Conservation (phyloP, 2,113 vertebrate genomes). For the Eudyptes chrysolophus region DNA sequence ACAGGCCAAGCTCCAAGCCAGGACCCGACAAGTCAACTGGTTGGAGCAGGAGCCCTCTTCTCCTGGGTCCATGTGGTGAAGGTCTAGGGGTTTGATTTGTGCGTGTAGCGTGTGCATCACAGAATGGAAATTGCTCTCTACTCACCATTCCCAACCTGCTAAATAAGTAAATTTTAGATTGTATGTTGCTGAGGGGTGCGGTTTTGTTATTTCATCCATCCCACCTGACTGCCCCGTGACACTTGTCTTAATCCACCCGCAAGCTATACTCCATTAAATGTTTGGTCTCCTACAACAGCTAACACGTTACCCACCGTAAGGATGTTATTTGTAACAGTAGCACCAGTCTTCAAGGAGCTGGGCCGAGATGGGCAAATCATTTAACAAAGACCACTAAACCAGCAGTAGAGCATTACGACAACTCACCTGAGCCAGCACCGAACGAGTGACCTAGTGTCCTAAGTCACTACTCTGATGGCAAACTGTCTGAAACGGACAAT, state of each 20-base stretch:
- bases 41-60: neutral
- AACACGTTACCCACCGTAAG: accelerated
- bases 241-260: accelerated
- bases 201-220: neutral
- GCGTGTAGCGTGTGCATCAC: accelerated
- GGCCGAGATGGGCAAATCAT: neutral
- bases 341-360: neutral
- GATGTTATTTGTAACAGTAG: neutral
- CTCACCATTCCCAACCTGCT: neutral
- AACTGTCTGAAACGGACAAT: neutral
- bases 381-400: neutral
- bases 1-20: neutral
- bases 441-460: neutral
- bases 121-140: neutral
- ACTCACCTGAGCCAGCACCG: neutral
- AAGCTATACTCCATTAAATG: neutral
- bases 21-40: accelerated
- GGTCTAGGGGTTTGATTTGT: neutral
- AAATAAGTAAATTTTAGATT: neutral
- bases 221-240: neutral
- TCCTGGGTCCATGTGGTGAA: neutral
- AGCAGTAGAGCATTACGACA: neutral
- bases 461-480: neutral
- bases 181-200: accelerated
- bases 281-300: neutral